Percentiles rank a stretch among this genome's conserved stretches.
Conservation (phyloP, 1,140 invertebrate genomes). For the Drosophila virilis region DNA sequence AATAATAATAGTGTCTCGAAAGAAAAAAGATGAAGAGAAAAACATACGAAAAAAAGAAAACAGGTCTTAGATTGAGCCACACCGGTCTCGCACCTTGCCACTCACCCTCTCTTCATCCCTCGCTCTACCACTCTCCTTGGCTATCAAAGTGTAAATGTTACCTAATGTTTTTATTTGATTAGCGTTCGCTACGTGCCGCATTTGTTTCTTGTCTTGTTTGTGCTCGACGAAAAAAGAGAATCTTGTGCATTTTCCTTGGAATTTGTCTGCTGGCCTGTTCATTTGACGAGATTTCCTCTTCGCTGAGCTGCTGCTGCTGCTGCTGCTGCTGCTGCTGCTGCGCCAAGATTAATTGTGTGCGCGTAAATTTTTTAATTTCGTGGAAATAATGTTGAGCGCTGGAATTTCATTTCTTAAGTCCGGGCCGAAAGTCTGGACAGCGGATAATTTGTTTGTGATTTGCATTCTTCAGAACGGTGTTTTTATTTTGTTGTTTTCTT, state of each 20-base stretch:
- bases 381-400: constrained; percentile 65
- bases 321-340: constrained; percentile 8
- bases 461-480: constrained; percentile 25
- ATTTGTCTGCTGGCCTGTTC: constrained; percentile 37
- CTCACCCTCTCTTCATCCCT: constrained; percentile 4
- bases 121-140: background rate
- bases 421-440: constrained; percentile 13
- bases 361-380: constrained; percentile 82
- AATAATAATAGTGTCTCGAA: constrained; percentile 69
- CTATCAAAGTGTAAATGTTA: constrained; percentile 78
- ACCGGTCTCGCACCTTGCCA: constrained; percentile 11
- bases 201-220: constrained; percentile 44
- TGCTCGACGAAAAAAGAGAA: constrained; percentile 27
- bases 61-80: constrained; percentile 47
- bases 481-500: background rate
- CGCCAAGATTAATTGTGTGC: constrained; percentile 76
- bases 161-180: constrained; percentile 82
- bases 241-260: constrained; percentile 69
- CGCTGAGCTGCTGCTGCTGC: constrained; percentile 20
- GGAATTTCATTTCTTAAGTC: constrained; percentile 60
- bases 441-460: constrained; percentile 66
- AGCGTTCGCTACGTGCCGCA: constrained; percentile 77
- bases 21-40: constrained; percentile 20
- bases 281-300: constrained; percentile 27
- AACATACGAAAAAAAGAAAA: constrained; percentile 22